Evolutionary conservation across 37 sponge, comb jelly and placozoan species (phyloP).

Genomic region (Lycopodina hypogea): DNA sequence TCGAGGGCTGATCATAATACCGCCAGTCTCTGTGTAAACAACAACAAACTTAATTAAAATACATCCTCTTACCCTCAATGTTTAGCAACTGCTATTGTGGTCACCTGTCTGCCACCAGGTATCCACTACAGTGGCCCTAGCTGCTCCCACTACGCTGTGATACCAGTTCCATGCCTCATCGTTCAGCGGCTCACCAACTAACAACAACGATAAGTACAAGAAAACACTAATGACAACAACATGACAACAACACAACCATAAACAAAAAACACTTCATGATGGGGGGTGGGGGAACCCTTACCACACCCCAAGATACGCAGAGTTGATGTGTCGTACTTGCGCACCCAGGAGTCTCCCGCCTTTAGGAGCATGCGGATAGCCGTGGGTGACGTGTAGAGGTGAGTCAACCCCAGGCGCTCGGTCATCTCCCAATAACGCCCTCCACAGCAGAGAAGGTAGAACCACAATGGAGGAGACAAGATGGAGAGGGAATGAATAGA

Average conservation of each 20-base stretch:
- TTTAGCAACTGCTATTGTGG: neutral
- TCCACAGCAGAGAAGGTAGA: slow-evolving; percentile 4
- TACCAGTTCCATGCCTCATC: slow-evolving; percentile 94
- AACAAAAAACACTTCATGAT: too few relatives aligned
- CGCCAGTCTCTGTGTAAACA: slow-evolving; percentile 77
- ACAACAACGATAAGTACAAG: neutral
- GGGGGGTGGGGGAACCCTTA: too few relatives aligned
- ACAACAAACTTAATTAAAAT: neutral
- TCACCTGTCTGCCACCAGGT: slow-evolving; percentile 98
- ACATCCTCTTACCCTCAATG: neutral
- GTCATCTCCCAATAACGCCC: slow-evolving; percentile 97
- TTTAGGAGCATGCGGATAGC: slow-evolving; percentile 88
- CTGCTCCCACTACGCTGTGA: slow-evolving; percentile 78
- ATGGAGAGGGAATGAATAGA: neutral
- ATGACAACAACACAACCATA: neutral
- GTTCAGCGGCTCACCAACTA: slow-evolving; percentile 95
- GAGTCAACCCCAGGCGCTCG: slow-evolving; percentile 75
- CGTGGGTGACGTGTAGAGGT: slow-evolving; percentile 94
- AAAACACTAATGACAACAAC: neutral
- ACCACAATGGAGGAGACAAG: neutral
- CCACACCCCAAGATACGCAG: slow-evolving; percentile 88
- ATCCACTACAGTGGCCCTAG: slow-evolving; percentile 86
- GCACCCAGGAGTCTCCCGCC: slow-evolving; percentile 77
- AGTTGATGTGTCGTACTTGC: slow-evolving; percentile 79
- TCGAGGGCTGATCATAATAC: slow-evolving; percentile 89